Conservation (phyloP, 2,888 invertebrate genomes). For the Drosophila paranaensis region DNA sequence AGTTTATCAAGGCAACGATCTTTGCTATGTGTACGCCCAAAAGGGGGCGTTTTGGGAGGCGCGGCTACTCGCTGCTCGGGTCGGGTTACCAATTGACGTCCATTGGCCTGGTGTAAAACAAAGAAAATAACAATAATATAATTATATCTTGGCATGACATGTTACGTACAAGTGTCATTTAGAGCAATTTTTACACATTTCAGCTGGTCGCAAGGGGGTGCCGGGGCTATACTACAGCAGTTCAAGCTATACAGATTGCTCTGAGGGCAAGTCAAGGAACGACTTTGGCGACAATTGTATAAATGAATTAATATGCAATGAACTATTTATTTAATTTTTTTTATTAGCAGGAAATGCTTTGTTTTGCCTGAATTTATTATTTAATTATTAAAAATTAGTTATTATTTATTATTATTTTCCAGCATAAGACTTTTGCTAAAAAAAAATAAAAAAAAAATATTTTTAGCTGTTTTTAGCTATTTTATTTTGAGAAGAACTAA, state of each 20-base stretch:
- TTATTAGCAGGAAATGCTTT: background rate
- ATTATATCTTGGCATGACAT: constrained; percentile 73
- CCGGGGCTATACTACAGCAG: no score
- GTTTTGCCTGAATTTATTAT: background rate
- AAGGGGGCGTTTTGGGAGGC: constrained; percentile 16
- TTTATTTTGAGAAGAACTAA: no score
- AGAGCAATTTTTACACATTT: constrained; percentile 63
- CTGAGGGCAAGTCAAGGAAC: background rate
- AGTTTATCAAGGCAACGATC: constrained; percentile 66
- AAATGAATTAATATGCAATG: background rate
- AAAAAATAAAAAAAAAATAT: no score
- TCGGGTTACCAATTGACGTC: constrained; percentile 20
- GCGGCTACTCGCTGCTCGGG: constrained; percentile 10
- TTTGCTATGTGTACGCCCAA: constrained; percentile 43
- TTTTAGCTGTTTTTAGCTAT: no score
- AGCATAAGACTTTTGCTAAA: no score
- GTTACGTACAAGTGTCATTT: constrained; percentile 69
- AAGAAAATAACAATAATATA: constrained; percentile 66
- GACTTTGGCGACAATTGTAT: no score
- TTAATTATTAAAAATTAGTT: no score
- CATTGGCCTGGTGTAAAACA: constrained; percentile 44
- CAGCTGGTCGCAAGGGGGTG: background rate
- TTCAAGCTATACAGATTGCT: constrained; percentile 1
- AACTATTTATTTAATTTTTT: background rate
- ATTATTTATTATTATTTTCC: no score